phyloP scores from a whole-genome alignment of 2,888 invertebrate genomes.

The Synergus itoensis region DNA sequence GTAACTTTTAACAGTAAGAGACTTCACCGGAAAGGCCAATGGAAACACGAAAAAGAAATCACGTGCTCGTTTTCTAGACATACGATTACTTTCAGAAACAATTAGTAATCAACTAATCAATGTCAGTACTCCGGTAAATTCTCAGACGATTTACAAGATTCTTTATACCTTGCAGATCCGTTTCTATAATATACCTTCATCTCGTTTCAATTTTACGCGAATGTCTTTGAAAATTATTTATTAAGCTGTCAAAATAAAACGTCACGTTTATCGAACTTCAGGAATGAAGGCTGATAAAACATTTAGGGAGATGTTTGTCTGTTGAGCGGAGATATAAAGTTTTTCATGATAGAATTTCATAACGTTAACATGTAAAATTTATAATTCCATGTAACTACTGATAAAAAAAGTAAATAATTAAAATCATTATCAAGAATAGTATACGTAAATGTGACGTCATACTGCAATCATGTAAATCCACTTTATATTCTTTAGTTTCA shows the following conservation, averaged over 20 bases:
- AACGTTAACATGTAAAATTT: neutral
- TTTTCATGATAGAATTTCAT: neutral
- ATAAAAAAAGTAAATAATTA: neutral
- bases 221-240: neutral
- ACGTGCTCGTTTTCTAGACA: constrained; percentile 28
- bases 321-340: no score
- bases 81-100: neutral
- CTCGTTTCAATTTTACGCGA: neutral
- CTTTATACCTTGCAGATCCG: neutral
- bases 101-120: constrained; percentile 19
- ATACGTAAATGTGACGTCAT: neutral
- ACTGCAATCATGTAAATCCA: neutral
- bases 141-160: neutral
- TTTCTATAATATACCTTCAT: neutral
- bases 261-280: neutral
- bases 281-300: neutral
- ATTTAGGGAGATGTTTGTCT: neutral
- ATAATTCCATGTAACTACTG: neutral
- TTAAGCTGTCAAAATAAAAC: neutral
- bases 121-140: constrained; percentile 18
- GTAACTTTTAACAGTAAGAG: neutral
- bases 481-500: neutral
- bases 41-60: constrained; percentile 13
- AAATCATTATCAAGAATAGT: neutral
- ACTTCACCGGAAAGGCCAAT: constrained; percentile 14